Base-by-base conservation (phyloP, 2,888 invertebrate genomes). In the Dasypolia templi region DNA sequence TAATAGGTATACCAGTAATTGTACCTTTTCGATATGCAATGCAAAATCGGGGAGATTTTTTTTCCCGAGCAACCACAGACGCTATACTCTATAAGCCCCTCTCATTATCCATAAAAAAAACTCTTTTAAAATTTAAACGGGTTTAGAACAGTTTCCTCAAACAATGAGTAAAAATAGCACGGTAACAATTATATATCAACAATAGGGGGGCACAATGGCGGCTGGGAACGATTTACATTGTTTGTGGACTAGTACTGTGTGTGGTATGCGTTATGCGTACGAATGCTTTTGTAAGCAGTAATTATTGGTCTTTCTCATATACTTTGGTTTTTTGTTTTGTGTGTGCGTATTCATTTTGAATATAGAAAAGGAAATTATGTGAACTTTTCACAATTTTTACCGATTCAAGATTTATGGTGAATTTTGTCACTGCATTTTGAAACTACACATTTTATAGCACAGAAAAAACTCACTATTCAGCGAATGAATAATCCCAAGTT, bases 161-260 rank as follows among this genome's bases (percentile, higher is more conserved):
- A 81, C 82, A 84, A 83, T 87, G 81, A 86, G 79, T 77, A 82
- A 84, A 83, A 87, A 83, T 82, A 77, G 65, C 77, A 74, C 79
- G 79, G 86, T 83, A 88, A 91, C 90, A 90, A 90, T 91, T 91
- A 91, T 89, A 91, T 89, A 89, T 89, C 89, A 90, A 91, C 91
- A 91, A 89, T 88, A 86, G 85, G 67, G n/a, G 71, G 58, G 58
- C 70, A 90, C 88, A 89, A 90, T 89, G 75, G 85, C 62, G 26
- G 71, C 87, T 76, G 72, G 66, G 79, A 75, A 82, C 73, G 62
- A 74, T 72, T 84, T 82, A 86, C 87, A 89, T 88, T 91, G 90
- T 91, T 76, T 84, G 68, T 71, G 71, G 86, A 76, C 79, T 82
- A 67, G 75, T 77, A 67, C 74, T 79, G 64, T 70, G 14, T 19